Conservation (phyloP, 2,113 vertebrate genomes). For the Microcebus murinus region DNA sequence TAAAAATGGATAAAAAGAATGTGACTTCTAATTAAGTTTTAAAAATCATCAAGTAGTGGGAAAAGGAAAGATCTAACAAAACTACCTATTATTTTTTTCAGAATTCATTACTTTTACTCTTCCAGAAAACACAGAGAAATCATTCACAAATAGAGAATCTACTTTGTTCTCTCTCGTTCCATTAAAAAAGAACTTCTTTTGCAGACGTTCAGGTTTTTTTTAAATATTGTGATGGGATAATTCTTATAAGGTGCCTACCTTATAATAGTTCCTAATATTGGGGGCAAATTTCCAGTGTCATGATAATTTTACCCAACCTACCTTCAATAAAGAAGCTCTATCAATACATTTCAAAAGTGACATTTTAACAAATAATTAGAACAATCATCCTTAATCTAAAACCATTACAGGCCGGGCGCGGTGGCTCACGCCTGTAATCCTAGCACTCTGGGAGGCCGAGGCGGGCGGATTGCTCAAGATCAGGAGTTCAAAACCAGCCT, state of each 20-base stretch:
- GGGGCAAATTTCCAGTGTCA: background rate
- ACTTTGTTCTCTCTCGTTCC: background rate
- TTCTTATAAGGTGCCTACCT: background rate
- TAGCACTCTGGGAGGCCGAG: no score
- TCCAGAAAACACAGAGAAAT: background rate
- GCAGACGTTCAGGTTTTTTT: background rate
- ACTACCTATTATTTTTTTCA: background rate
- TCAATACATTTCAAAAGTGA: background rate
- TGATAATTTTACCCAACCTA: background rate
- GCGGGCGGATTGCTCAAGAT: no score
- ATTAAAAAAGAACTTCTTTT: background rate
- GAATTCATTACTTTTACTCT: background rate
- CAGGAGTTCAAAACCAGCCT: no score
- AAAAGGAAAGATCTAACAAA: background rate
- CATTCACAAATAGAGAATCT: background rate
- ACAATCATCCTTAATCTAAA: background rate
- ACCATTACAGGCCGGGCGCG: background rate
- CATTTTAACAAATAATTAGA: background rate
- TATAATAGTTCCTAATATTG: background rate
- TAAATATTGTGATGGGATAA: background rate
- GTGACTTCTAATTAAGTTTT: slow-evolving; percentile 2
- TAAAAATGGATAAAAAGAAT: background rate
- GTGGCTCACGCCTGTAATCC: no score
- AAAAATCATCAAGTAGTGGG: background rate
- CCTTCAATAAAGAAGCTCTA: background rate